phyloP scores from a whole-genome alignment of 2,113 vertebrate genomes.

The Syrrhaptes paradoxus region DNA sequence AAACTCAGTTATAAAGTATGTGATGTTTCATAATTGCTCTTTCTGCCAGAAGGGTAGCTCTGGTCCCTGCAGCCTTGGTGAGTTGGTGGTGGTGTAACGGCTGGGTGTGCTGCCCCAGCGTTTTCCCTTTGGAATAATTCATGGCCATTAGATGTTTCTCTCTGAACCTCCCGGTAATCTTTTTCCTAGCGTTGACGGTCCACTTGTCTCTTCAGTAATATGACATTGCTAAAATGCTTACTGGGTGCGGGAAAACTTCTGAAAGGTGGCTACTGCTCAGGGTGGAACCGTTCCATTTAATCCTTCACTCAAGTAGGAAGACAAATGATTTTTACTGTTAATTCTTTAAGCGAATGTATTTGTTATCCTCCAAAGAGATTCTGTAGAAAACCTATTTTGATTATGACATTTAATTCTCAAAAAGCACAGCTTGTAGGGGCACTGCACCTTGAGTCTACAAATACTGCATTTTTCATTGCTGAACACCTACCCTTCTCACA shows the following conservation, averaged over 20 bases:
- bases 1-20: neutral
- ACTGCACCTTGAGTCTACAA: neutral
- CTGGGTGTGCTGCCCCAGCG: fast-evolving
- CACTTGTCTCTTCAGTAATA: neutral
- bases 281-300: neutral
- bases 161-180: neutral
- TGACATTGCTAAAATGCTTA: neutral
- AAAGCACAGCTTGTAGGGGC: neutral
- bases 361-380: neutral
- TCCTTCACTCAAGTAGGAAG: neutral
- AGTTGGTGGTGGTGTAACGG: fast-evolving
- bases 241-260: neutral
- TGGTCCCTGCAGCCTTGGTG: neutral
- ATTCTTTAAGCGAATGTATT: neutral
- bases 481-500: neutral
- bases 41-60: neutral
- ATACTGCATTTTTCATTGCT: neutral
- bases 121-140: neutral
- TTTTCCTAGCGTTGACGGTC: neutral
- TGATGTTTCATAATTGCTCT: neutral
- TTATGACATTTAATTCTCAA: neutral
- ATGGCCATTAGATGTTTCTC: neutral
- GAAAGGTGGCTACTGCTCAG: neutral
- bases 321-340: neutral
- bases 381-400: neutral